phyloP scores from a whole-genome alignment of 2,797 vertebrate species.

The Artibeus jamaicensis region DNA sequence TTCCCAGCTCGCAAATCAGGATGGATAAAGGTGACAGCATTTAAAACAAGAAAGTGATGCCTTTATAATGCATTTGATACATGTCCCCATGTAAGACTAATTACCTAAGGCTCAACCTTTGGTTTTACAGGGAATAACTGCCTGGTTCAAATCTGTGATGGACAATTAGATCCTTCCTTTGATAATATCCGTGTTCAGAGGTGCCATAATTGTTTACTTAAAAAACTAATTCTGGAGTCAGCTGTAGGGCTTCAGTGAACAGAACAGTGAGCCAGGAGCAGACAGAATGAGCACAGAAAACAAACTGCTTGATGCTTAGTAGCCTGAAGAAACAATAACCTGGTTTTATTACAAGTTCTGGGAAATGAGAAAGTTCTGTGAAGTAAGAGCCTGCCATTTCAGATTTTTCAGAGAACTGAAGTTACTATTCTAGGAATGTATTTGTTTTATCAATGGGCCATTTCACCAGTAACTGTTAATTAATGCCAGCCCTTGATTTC shows the following conservation, averaged over 20 bases:
- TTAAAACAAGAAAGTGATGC: background rate
- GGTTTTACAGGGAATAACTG: background rate
- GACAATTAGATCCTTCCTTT: slow-evolving; percentile 15
- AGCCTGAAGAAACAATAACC: slow-evolving; percentile 49
- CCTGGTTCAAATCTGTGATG: background rate
- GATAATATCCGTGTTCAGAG: background rate
- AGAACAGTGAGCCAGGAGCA: background rate
- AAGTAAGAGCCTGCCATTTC: background rate
- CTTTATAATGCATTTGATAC: background rate
- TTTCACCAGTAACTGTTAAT: slow-evolving; percentile 32
- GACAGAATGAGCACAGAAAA: slow-evolving; percentile 14
- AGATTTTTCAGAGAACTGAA: background rate
- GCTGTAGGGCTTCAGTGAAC: background rate
- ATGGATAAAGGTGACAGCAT: background rate
- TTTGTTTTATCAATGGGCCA: background rate
- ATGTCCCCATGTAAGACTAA: background rate
- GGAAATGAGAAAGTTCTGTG: slow-evolving; percentile 40
- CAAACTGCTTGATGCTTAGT: background rate
- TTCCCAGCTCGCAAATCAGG: background rate
- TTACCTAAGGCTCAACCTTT: background rate
- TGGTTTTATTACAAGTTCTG: slow-evolving; percentile 17
- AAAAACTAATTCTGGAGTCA: background rate
- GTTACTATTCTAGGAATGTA: background rate
- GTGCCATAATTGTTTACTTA: slow-evolving; percentile 7
- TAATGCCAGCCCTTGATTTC: slow-evolving; percentile 45